These are phyloP conservation scores for Parthenolecanium corni DNA, from an alignment of 2,888 invertebrate species.

Conservation along the genomic window DNA sequence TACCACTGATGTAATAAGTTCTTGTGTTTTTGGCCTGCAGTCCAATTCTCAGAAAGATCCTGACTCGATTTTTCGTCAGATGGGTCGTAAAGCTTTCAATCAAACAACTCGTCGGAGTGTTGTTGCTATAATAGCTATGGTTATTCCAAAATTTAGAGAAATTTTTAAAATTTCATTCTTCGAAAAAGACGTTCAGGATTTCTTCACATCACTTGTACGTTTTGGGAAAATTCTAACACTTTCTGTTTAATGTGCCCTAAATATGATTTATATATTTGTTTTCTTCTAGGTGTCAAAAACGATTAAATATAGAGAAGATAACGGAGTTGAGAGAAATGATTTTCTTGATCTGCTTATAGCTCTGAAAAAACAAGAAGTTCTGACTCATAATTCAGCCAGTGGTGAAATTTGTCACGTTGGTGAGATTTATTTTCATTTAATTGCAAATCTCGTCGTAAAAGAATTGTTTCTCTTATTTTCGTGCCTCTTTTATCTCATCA, in stretches of 20 bases:
- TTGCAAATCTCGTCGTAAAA: no score
- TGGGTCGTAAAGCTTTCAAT: not conserved
- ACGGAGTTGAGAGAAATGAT: conserved; percentile 14
- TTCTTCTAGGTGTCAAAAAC: conserved; percentile 1
- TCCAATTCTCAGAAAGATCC: conserved; percentile 14
- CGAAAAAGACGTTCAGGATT: no score
- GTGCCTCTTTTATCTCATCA: no score
- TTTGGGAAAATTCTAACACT: no score
- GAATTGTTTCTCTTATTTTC: no score
- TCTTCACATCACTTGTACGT: no score
- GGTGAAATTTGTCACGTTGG: not conserved
- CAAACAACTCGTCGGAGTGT: no score
- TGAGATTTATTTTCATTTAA: not conserved
- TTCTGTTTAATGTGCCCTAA: no score
- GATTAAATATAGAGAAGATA: conserved; percentile 18
- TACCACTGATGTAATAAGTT: conserved; percentile 23
- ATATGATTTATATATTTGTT: no score
- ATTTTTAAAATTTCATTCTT: no score
- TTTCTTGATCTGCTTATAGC: conserved; percentile 27
- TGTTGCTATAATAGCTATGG: no score
- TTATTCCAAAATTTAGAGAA: no score
- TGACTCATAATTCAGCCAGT: not conserved
- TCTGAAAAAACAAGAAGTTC: conserved; percentile 9
- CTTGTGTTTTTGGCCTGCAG: conserved; percentile 26
- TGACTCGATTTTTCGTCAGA: conserved; percentile 11